A percentile compares a stretch with the other conserved stretches of the same genome.
phyloP scores from a whole-genome alignment of 2,113 vertebrate species.

The Ceyx melanurus region DNA sequence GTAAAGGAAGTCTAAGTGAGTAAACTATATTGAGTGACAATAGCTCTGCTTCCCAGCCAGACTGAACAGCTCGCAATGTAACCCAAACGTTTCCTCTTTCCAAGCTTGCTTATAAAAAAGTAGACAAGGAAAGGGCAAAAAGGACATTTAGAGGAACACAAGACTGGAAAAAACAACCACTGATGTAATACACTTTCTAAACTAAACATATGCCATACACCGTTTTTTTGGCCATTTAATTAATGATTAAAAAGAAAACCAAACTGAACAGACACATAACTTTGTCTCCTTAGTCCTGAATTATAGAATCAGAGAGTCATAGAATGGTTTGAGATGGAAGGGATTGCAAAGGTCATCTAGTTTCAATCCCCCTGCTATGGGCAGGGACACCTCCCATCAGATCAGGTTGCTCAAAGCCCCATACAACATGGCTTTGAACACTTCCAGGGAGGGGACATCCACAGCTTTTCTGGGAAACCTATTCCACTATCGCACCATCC shows the following conservation, averaged over 20 bases:
- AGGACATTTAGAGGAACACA: slow-evolving; percentile 16
- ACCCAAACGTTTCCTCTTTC: slow-evolving; percentile 52
- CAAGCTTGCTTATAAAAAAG: slow-evolving; percentile 51
- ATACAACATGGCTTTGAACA: not conserved
- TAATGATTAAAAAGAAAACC: slow-evolving; percentile 5
- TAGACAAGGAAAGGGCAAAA: slow-evolving; percentile 56
- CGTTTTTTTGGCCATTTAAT: not conserved
- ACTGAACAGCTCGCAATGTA: slow-evolving; percentile 47
- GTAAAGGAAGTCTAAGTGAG: slow-evolving; percentile 59
- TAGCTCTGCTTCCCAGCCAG: slow-evolving; percentile 54
- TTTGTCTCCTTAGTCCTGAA: not conserved
- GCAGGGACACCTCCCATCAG: not conserved
- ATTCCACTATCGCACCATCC: not conserved
- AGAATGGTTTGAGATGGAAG: not conserved
- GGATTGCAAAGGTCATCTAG: not conserved
- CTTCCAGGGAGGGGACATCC: not conserved
- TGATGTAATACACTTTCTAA: slow-evolving; percentile 59
- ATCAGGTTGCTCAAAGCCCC: not conserved
- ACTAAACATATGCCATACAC: slow-evolving; percentile 6
- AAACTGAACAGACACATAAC: not conserved
- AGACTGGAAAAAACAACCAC: slow-evolving; percentile 43
- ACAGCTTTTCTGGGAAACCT: not conserved
- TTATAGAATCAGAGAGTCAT: not conserved
- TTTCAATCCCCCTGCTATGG: not conserved
- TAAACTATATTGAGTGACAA: slow-evolving; percentile 62